phyloP scores from a whole-genome alignment of 2,113 vertebrate species.

The Bujurquina vittata region DNA sequence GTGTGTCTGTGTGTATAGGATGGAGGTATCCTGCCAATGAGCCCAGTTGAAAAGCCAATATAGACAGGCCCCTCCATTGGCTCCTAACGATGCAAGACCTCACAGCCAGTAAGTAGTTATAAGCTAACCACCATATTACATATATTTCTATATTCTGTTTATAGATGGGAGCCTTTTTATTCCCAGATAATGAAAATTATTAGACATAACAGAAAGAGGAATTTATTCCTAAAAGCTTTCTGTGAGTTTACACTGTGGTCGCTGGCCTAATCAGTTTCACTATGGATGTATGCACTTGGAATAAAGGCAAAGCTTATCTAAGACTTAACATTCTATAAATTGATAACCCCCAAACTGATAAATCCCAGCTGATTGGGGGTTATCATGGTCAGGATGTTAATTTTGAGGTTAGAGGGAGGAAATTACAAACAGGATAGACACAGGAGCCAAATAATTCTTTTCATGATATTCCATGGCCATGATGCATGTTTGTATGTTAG shows the following conservation, averaged over 20 bases:
- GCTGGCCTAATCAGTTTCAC: constrained; percentile 11
- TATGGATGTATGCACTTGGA: neutral
- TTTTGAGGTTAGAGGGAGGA: constrained; percentile 49
- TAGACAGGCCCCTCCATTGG: constrained; percentile 60
- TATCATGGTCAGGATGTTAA: constrained; percentile 37
- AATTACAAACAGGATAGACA: constrained; percentile 37
- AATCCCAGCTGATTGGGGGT: neutral
- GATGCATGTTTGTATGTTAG: constrained; percentile 2
- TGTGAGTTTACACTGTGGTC: neutral
- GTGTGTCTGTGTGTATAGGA: constrained; percentile 46
- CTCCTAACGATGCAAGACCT: constrained; percentile 50
- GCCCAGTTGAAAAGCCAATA: constrained; percentile 40
- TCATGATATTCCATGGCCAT: neutral
- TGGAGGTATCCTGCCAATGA: constrained; percentile 14
- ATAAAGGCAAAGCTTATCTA: constrained; percentile 31
- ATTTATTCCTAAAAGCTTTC: neutral
- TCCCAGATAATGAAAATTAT: neutral
- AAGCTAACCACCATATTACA: constrained; percentile 15
- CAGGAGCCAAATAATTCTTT: constrained; percentile 43
- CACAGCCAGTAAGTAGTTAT: constrained; percentile 29
- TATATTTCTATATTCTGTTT: constrained; percentile 11
- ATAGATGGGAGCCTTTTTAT: neutral
- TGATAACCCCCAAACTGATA: neutral
- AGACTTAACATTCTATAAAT: constrained; percentile 32
- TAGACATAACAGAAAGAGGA: neutral